Percentiles rank a stretch among this genome's conserved stretches.
Conservation (phyloP, 2,113 vertebrate genomes). For the Uropsilus gracilis region DNA sequence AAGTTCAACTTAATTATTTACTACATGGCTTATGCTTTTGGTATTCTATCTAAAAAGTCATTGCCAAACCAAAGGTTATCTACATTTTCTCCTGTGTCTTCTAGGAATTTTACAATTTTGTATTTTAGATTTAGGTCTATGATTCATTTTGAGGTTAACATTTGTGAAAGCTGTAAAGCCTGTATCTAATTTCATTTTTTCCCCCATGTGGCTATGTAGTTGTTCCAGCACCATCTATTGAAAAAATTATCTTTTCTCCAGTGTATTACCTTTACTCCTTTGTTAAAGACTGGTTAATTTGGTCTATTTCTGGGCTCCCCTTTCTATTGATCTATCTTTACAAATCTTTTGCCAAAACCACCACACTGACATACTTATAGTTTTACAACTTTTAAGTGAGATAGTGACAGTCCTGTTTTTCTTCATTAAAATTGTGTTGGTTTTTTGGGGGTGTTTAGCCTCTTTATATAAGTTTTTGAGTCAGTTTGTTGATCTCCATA, state of each 20-base stretch:
- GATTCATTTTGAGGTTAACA: background rate
- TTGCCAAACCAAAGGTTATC: background rate
- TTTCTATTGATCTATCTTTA: background rate
- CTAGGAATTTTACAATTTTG: background rate
- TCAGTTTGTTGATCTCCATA: background rate
- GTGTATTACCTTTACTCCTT: background rate
- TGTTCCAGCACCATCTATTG: background rate
- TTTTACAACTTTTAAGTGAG: background rate
- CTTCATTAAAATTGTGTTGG: background rate
- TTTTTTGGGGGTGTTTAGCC: background rate
- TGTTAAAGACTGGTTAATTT: background rate
- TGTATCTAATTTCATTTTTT: background rate
- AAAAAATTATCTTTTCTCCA: constrained; percentile 8
- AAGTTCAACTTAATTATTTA: constrained; percentile 3
- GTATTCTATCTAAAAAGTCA: background rate
- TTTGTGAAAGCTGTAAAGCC: background rate
- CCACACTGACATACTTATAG: background rate
- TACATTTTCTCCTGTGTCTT: background rate
- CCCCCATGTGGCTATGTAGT: background rate
- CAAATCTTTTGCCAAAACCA: background rate
- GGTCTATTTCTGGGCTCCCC: background rate
- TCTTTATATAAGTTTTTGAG: constrained; percentile 2
- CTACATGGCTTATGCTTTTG: background rate
- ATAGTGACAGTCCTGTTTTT: background rate
- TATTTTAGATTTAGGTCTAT: constrained; percentile 17